Conservation (phyloP, 1,140 invertebrate species). For the Rhynchophorus ferrugineus region DNA sequence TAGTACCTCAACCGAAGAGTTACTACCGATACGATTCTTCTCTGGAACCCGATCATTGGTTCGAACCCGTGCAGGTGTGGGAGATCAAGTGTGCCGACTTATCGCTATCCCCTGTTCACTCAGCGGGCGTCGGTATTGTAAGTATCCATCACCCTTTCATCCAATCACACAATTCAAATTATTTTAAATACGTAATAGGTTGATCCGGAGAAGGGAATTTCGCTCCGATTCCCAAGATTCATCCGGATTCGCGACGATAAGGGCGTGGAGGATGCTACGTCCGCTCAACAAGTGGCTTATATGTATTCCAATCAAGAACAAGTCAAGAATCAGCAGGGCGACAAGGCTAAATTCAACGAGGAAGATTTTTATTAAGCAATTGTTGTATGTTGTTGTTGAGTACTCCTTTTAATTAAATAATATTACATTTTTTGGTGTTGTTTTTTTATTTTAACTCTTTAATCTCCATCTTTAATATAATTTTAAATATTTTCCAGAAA, state of each 20-base stretch:
- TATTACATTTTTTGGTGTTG: no score
- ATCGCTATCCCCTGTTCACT: conserved; percentile 91
- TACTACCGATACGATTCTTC: conserved; percentile 80
- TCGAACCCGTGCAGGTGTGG: conserved; percentile 89
- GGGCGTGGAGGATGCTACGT: conserved; percentile 84
- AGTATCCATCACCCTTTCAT: conserved; percentile 34
- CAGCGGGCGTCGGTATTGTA: conserved; percentile 81
- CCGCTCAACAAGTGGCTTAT: conserved; percentile 74
- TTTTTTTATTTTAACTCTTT: no score
- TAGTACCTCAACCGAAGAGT: conserved; percentile 65
- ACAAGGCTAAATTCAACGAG: conserved; percentile 37
- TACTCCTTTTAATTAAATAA: neutral
- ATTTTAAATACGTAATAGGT: conserved; percentile 47
- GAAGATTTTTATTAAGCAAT: conserved; percentile 63
- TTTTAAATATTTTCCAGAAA: no score
- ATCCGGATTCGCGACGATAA: conserved; percentile 92
- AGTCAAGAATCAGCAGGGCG: conserved; percentile 68
- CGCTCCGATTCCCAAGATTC: conserved; percentile 92
- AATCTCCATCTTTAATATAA: no score
- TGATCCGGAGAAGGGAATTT: conserved; percentile 90
- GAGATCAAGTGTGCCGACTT: conserved; percentile 98
- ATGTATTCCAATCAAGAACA: conserved; percentile 88
- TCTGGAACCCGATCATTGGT: conserved; percentile 90
- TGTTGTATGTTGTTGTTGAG: neutral
- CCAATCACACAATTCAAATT: neutral